Percentiles rank a stretch among this genome's conserved stretches.
These are phyloP conservation scores for Sciurus niger DNA, from an alignment of 2,113 vertebrate species.

Conservation along the genomic window DNA sequence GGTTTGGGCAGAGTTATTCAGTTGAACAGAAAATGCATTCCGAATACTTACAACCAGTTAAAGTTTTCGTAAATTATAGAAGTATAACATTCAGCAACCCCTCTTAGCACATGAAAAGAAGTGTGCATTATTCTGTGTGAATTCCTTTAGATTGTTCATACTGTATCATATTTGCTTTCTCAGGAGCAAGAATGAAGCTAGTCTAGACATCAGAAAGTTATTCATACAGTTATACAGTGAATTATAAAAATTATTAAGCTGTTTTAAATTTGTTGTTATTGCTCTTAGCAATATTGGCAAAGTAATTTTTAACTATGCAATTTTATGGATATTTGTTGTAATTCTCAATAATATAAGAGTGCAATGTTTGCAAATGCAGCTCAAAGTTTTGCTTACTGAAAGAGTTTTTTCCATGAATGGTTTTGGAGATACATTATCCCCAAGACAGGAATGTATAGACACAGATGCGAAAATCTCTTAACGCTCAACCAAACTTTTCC, in stretches of 20 bases:
- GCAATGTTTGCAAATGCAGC: not conserved
- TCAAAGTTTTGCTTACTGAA: slow-evolving; percentile 83
- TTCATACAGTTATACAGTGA: not conserved
- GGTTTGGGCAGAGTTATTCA: not conserved
- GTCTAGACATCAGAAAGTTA: slow-evolving; percentile 39
- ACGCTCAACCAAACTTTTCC: slow-evolving; percentile 91
- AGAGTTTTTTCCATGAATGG: slow-evolving; percentile 88
- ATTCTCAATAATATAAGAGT: slow-evolving; percentile 39
- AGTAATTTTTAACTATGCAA: slow-evolving; percentile 45
- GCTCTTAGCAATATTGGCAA: slow-evolving; percentile 18
- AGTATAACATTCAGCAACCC: not conserved
- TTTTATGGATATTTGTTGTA: slow-evolving; percentile 51
- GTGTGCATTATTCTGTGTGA: not conserved
- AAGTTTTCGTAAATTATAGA: slow-evolving; percentile 45
- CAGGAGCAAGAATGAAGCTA: slow-evolving; percentile 20
- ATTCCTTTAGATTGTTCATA: not conserved
- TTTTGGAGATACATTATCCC: slow-evolving; percentile 90
- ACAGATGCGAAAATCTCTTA: slow-evolving; percentile 95
- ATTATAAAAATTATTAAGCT: not conserved
- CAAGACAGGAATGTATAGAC: slow-evolving; percentile 91
- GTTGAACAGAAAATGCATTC: not conserved
- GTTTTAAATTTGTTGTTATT: slow-evolving; percentile 16
- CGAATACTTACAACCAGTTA: not conserved
- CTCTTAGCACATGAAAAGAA: not conserved
- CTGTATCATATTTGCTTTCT: slow-evolving; percentile 58